Base-by-base conservation (phyloP, 2,113 vertebrate genomes). In the Elephantulus edwardii region DNA sequence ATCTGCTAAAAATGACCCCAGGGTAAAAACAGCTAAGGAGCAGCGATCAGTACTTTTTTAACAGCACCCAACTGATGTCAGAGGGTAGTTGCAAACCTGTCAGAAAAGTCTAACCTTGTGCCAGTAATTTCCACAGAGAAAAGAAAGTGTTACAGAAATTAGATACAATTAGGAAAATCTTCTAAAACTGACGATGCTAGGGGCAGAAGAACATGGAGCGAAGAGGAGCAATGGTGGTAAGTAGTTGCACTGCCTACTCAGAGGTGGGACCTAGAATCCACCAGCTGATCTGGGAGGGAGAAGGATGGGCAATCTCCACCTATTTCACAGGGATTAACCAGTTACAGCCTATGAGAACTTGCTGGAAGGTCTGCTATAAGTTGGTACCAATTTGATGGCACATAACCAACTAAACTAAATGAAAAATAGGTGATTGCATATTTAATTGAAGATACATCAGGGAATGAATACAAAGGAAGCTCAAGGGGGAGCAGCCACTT, bases 61-160 rank as follows among this genome's bases (percentile, higher is more conserved):
- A 50, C 1, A 90, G 52, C 48, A 77, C 17, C 70, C 54, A 72
- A 60, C 8, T 70, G 40, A 86, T 5, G 0, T 71, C 52, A 83
- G 22, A 76, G 30, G 40, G 56, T n/a, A n/a, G 83, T 91, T 94
- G 26, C n/a, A 71, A 66, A 85, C n/a, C 70, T 22, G 12, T 91
- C 33, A n/a, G 62, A 58, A 20, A 48, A 3, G 22, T 40, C 14
- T 17, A 88, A 80, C 26, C 62, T 50, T 80, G 68, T 54, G 48
- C 87, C 71, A 91, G 46, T 89, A 94, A 87, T 76, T 76, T 66
- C 74, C 58, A 71, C 6, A 26, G 85, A 88, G 40, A 56, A 26
- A 71, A 66, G 56, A 16, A 0, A 46, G 5, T 28, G 19, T 33
- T 54, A 20, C 5, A 68, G 56, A 86, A 80, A 82, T 77, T 9